phyloP scores from a whole-genome alignment of 2,888 invertebrate genomes.

The Busseola fusca region DNA sequence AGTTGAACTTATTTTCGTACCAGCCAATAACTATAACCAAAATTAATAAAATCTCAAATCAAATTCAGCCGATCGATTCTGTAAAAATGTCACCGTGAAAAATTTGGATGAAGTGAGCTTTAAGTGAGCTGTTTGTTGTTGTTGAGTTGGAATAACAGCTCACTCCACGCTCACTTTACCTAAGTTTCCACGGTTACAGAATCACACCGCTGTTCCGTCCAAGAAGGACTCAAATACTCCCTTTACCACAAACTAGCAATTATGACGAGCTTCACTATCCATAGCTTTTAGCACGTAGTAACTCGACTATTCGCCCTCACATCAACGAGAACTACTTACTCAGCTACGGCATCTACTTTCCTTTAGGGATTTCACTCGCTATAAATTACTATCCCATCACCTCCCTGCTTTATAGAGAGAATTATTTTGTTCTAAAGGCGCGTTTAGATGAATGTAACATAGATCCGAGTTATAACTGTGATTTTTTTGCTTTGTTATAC shows the following conservation, averaged over 20 bases:
- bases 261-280: slow-evolving; percentile 21
- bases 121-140: too few relatives aligned
- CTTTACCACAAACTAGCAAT: slow-evolving; percentile 30
- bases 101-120: too few relatives aligned
- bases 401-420: slow-evolving; percentile 28
- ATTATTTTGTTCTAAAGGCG: slow-evolving; percentile 23
- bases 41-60: slow-evolving; percentile 16
- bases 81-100: too few relatives aligned
- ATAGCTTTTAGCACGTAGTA: slow-evolving; percentile 43
- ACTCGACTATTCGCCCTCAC: slow-evolving; percentile 39
- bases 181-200: too few relatives aligned
- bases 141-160: too few relatives aligned
- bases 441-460: slow-evolving; percentile 13
- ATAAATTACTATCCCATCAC: slow-evolving; percentile 52
- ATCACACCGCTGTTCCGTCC: not conserved
- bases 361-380: slow-evolving; percentile 48
- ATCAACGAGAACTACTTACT: slow-evolving; percentile 53
- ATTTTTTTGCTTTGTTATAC: not conserved
- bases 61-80: not conserved
- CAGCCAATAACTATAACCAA: not conserved
- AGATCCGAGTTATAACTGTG: not conserved
- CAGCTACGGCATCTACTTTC: slow-evolving; percentile 41
- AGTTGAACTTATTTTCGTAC: not conserved
- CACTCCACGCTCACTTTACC: too few relatives aligned
- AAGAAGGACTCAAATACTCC: slow-evolving; percentile 8